These are phyloP conservation scores for Podilymbus podiceps DNA, from an alignment of 2,113 vertebrate species.

Conservation along the genomic window DNA sequence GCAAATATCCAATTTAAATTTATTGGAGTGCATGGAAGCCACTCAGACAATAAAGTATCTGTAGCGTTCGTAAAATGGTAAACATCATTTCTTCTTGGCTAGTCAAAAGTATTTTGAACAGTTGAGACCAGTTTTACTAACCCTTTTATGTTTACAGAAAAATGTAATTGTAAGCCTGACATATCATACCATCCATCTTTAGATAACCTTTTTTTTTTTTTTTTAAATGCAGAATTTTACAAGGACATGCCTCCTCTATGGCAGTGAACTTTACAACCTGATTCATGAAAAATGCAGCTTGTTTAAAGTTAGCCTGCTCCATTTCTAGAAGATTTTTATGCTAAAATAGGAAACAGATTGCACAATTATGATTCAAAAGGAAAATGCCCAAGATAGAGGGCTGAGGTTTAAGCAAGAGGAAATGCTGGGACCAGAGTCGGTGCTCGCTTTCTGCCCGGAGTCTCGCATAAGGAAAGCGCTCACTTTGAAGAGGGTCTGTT, in stretches of 20 bases:
- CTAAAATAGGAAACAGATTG: conserved; percentile 74
- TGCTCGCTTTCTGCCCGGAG: conserved; percentile 39
- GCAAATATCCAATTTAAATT: conserved; percentile 74
- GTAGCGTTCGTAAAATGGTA: conserved; percentile 55
- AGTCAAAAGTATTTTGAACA: conserved; percentile 60
- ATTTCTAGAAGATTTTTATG: conserved; percentile 69
- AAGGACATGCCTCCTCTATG: conserved; percentile 26
- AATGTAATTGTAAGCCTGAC: conserved; percentile 44
- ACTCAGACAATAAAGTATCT: conserved; percentile 68
- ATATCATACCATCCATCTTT: background rate
- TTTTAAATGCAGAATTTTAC: conserved; percentile 35
- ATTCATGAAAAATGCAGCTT: conserved; percentile 69
- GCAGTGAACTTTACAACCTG: conserved; percentile 66
- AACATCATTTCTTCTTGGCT: conserved; percentile 66
- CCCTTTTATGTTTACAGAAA: conserved; percentile 48
- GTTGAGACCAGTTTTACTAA: conserved; percentile 45
- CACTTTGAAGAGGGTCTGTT: conserved; percentile 39
- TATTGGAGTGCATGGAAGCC: conserved; percentile 67
- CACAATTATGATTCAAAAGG: conserved; percentile 69
- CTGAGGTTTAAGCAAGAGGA: conserved; percentile 47
- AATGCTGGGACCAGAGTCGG: background rate
- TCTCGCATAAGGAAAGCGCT: conserved; percentile 9
- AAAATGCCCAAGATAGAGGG: conserved; percentile 68
- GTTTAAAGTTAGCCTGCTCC: conserved; percentile 70
- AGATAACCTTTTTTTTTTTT: background rate